Evolutionary conservation across 2,113 vertebrate genomes (phyloP), one percentile per base, ranked within the genome.

Genomic region (Grammomys surdaster): DNA sequence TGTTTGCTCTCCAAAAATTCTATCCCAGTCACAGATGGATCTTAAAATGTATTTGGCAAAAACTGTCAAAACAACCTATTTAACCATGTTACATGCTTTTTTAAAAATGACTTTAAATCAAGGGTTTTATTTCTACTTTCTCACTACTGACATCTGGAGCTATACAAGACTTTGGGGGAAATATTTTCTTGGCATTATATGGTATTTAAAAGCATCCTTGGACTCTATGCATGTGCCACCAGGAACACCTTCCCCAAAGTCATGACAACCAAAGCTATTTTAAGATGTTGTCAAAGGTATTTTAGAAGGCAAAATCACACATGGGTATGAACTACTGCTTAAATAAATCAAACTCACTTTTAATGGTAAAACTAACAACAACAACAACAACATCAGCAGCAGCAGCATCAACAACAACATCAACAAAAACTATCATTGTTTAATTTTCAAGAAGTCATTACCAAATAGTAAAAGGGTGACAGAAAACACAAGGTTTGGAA

Each of bases 1-100:
- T 65, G 65, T 72, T 94, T 93, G 40, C 12, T 67, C 14, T 95
- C 90, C 60, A 28, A 90, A 75, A 94, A 85, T 65, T 31, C 9
- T 65, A 90, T 10, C 4, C 46, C 10, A 94, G 36, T 1, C 73
- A 90, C 24, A 86, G 70, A 93, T 12, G 72, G 54, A 69, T 56
- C 19, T 60, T 40, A 26, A 13, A 31, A 51, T 13, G 2, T 48
- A 78, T 33, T 91, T 78, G 82, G 40, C 31, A 78, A 80, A 88
- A 90, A 91, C n/a, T 73, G 46, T 40, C 33, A 90, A 43, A 63
- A 31, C 7, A 56, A 63, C 6, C 2, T 43, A 72, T 17, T 76
- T 60, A 63, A 43, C 58, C 46, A 86, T 63, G 7, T 0, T 58
- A 86, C 56, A 58, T 69, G 33, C 17, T 93, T 87, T 75, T 51